phyloP scores from a whole-genome alignment of 2,888 invertebrate species.

The Zonitis immaculata region DNA sequence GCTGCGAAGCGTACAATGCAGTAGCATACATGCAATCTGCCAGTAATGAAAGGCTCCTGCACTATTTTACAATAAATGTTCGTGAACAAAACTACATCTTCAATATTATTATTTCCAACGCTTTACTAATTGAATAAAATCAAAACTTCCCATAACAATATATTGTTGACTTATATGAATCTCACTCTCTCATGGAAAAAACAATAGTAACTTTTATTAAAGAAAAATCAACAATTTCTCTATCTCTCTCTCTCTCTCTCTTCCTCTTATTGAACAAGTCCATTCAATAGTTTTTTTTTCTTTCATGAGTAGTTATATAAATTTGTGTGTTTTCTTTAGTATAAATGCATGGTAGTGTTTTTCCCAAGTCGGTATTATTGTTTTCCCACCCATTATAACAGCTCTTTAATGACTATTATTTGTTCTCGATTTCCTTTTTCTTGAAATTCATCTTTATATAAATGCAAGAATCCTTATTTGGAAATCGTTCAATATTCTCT shows the following conservation, averaged over 20 bases:
- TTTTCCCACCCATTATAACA: constrained; percentile 3
- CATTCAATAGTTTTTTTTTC: neutral
- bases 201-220: neutral
- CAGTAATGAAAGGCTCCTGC: neutral
- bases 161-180: neutral
- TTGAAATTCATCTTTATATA: constrained; percentile 2
- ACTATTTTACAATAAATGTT: neutral
- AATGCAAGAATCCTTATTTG: neutral
- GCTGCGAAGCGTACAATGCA: constrained; percentile 9
- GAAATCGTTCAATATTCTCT: neutral
- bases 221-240: too few relatives aligned
- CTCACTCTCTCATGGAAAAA: neutral
- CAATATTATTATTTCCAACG: neutral
- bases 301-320: too few relatives aligned
- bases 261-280: neutral
- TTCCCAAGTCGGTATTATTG: neutral
- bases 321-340: neutral
- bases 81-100: neutral
- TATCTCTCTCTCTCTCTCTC: too few relatives aligned
- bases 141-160: neutral
- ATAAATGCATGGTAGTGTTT: neutral
- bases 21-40: constrained; percentile 11
- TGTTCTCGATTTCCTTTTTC: constrained; percentile 2
- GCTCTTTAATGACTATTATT: constrained; percentile 5
- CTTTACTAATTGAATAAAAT: constrained; percentile 4